Evolutionary conservation across 2,797 vertebrate species (phyloP), one percentile per base, ranked within the genome.

Genomic region (Pipistrellus kuhlii): DNA sequence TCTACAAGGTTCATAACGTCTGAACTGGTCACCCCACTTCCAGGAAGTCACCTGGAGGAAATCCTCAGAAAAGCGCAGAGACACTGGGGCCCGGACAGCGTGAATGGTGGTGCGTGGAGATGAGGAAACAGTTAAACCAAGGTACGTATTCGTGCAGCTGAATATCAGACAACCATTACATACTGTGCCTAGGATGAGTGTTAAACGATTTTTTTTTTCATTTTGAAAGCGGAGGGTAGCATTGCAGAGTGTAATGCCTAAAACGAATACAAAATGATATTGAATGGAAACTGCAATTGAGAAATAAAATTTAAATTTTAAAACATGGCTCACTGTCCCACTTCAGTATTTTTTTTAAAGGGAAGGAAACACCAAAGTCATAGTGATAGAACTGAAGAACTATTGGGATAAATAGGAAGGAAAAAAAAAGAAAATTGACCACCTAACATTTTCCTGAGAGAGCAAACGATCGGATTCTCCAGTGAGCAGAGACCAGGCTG

Each of bases 221-320:
- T 71, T 87, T 51, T 51, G 68, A 83, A 89, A 84, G 10, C 41
- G 53, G 25, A 93, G 14, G 3, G 13, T 57, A 84, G 91, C 93
- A 89, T 64, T 73, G 10, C 23, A 90, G 11, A 78, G 3, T 46
- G 2, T 30, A 72, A 23, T 0, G 18, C 46, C 46, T 32, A 20
- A 51, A 51, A 53, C 10, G 12, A 20, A 32, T 76, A 32, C 30
- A 76, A 51, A 32, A 76, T 32, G n/a, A 76, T 51, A 76, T n/a
- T 32, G 46, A 76, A 32, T 51, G 10, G 20, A 21, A 76, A 32
- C 30, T 32, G 46, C 44, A 76, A 21, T 8, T 32, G 73, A 32
- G n/a, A 76, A 76, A 9, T 51, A 32, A 51, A 32, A 21, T 25
- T 25, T 51, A 35, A 35, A 35, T 68, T 21, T 75, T n/a, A n/a